phyloP scores from a whole-genome alignment of 2,888 invertebrate species.

The Endotricha flammealis region DNA sequence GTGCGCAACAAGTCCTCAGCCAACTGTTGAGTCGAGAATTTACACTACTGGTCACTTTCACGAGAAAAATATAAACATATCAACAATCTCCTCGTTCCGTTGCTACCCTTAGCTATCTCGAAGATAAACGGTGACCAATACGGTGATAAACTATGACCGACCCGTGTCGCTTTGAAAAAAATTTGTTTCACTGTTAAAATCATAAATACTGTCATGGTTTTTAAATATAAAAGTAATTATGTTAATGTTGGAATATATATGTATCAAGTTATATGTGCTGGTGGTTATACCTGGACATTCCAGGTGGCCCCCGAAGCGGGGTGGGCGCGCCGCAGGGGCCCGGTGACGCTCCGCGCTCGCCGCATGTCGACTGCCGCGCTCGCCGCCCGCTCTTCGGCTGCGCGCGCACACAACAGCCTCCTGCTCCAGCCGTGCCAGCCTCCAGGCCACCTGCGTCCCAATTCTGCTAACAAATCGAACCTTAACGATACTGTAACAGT shows the following conservation, averaged over 20 bases:
- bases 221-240: no score
- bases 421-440: no score
- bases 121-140: no score
- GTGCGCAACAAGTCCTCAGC: conserved; percentile 68
- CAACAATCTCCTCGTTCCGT: neutral
- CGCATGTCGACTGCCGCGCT: conserved; percentile 67
- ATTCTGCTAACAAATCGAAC: conserved; percentile 36
- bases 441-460: conserved; percentile 52
- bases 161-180: no score
- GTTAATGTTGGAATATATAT: neutral
- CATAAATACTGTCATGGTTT: no score
- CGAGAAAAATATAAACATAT: conserved; percentile 18
- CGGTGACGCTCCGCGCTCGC: conserved; percentile 74
- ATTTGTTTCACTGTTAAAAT: no score
- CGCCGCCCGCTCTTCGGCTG: conserved; percentile 30
- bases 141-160: no score
- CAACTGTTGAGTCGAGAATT: conserved; percentile 65
- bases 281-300: conserved; percentile 90
- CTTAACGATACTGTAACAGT: conserved; percentile 14
- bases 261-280: conserved; percentile 9
- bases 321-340: conserved; percentile 83
- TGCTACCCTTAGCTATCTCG: no score
- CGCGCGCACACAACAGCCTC: conserved; percentile 69
- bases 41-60: conserved; percentile 32
- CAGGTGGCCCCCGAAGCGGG: conserved; percentile 90